Evolutionary conservation across 1,140 invertebrate genomes (phyloP).

Genomic region (Teleopsis dalmanni): DNA sequence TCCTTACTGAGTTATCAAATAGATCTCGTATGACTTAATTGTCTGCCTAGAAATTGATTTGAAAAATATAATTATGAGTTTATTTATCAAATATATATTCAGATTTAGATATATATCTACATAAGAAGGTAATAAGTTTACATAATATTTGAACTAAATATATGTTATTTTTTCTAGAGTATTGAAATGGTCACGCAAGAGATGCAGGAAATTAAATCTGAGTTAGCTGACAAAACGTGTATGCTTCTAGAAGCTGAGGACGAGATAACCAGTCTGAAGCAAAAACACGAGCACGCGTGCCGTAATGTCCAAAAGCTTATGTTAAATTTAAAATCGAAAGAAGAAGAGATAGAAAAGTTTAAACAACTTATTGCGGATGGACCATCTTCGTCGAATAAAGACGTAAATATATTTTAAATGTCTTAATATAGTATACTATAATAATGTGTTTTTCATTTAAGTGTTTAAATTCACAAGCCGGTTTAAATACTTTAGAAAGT

Average conservation of each 20-base stretch:
- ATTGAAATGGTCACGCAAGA: no score
- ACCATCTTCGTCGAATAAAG: not conserved
- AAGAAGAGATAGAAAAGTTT: constrained; percentile 30
- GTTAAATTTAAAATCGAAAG: constrained; percentile 29
- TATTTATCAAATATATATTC: no score
- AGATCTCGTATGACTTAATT: no score
- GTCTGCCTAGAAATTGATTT: no score
- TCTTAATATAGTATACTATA: not conserved
- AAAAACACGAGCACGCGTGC: constrained; percentile 30
- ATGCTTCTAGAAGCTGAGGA: constrained; percentile 31
- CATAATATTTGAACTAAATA: no score
- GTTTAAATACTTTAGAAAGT: constrained; percentile 2
- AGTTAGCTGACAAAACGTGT: constrained; percentile 30
- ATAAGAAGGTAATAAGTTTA: no score
- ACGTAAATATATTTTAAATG: no score
- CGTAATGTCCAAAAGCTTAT: constrained; percentile 37
- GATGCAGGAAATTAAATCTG: constrained; percentile 8
- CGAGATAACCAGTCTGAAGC: constrained; percentile 24
- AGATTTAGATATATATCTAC: no score
- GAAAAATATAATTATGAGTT: no score
- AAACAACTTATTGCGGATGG: constrained; percentile 11
- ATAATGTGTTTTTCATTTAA: not conserved
- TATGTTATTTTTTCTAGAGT: no score
- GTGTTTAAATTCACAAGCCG: not conserved
- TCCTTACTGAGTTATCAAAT: no score